Percentiles rank a stretch among this genome's conserved stretches.
These are phyloP conservation scores for Eurytoma adleriae DNA, from an alignment of 2,888 invertebrate genomes.

Conservation along the genomic window DNA sequence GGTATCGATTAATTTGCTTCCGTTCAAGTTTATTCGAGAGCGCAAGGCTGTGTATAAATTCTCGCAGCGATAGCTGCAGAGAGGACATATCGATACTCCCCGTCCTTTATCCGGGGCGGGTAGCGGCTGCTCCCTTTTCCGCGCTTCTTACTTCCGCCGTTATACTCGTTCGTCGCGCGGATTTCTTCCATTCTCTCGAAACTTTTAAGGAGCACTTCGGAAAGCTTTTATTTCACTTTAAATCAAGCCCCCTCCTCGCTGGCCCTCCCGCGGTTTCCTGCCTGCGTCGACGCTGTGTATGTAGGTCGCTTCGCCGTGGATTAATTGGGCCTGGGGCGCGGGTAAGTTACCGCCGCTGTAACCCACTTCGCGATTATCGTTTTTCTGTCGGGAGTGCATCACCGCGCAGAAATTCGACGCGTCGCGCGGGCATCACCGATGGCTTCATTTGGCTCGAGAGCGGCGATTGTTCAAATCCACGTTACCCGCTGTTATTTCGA, in stretches of 20 bases:
- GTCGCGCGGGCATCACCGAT: not conserved
- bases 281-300: not conserved
- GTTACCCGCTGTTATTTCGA: not conserved
- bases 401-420: not conserved
- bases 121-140: not conserved
- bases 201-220: slow-evolving; percentile 48
- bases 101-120: slow-evolving; percentile 13
- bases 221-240: slow-evolving; percentile 51
- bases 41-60: no score
- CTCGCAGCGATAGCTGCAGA: not conserved
- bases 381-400: slow-evolving; percentile 4
- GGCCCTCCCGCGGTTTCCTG: not conserved
- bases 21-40: no score
- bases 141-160: not conserved
- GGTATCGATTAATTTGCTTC: no score
- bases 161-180: slow-evolving; percentile 1
- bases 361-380: slow-evolving; percentile 29
- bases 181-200: slow-evolving; percentile 3
- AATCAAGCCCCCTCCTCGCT: slow-evolving; percentile 35
- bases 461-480: not conserved
- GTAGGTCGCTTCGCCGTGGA: not conserved
- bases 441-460: not conserved
- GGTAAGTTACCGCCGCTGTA: slow-evolving; percentile 4
- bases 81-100: slow-evolving; percentile 28
- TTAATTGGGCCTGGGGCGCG: not conserved